Conservation (phyloP, 2,888 invertebrate species). For the Eupithecia abbreviata region DNA sequence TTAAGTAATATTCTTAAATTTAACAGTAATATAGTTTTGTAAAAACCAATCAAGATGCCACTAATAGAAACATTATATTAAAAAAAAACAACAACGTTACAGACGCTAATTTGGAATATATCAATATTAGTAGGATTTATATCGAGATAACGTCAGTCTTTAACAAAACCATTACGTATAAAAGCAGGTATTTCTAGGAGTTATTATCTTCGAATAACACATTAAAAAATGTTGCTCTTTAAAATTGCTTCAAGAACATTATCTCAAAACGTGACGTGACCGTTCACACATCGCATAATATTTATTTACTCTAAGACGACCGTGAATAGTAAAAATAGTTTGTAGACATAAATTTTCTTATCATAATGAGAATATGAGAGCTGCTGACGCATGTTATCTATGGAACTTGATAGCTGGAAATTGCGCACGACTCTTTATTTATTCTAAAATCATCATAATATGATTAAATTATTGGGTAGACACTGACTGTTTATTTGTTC, state of each 20-base stretch:
- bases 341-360: constrained; percentile 46
- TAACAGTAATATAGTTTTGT: too few species aligned
- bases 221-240: not conserved
- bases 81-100: too few species aligned
- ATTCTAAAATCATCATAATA: not conserved
- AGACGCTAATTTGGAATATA: too few species aligned
- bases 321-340: constrained; percentile 29
- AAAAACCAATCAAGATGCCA: too few species aligned
- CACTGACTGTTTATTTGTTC: too few species aligned
- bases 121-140: too few species aligned
- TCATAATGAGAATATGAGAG: constrained; percentile 53
- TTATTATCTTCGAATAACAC: not conserved
- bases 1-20: too few species aligned
- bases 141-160: not conserved
- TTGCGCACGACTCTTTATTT: not conserved
- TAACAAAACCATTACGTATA: not conserved
- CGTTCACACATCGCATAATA: constrained; percentile 24
- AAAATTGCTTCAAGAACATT: constrained; percentile 3
- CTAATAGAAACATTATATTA: too few species aligned
- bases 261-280: constrained; percentile 17
- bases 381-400: constrained; percentile 58
- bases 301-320: constrained; percentile 20
- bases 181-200: not conserved
- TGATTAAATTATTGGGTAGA: too few species aligned
- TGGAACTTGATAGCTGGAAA: constrained; percentile 5